These are phyloP conservation scores for Folsomia manolachei DNA, from an alignment of 2,888 invertebrate genomes.

Conservation along the genomic window DNA sequence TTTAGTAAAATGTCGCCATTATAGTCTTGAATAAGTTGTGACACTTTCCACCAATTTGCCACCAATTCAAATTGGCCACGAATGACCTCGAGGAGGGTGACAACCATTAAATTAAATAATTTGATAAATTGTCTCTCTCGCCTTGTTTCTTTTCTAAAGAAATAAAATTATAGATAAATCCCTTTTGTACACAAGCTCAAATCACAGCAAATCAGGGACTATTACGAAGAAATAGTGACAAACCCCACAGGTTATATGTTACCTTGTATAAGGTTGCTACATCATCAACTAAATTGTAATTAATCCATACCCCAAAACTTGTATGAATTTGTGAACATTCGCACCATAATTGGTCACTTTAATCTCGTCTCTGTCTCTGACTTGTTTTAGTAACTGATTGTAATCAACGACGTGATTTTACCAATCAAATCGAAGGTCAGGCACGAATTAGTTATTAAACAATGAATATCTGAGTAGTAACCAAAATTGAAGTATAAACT, in stretches of 20 bases:
- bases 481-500: constrained; percentile 2
- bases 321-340: background rate
- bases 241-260: no score
- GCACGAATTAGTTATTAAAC: constrained; percentile 25
- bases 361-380: background rate
- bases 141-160: no score
- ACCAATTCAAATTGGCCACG: no score
- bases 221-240: background rate
- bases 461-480: constrained; percentile 17
- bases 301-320: background rate
- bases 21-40: no score
- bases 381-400: background rate
- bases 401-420: background rate
- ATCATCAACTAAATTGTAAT: background rate
- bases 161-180: no score
- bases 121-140: no score
- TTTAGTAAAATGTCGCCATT: no score
- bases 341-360: background rate
- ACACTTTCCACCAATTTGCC: no score
- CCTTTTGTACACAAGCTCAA: no score
- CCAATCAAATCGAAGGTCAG: constrained; percentile 26
- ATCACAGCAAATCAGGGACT: background rate
- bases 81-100: no score
- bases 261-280: no score
- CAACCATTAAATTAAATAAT: no score